Percentiles rank a stretch among this genome's conserved stretches.
phyloP scores from a whole-genome alignment of 2,113 vertebrate species.

The Sapajus apella region DNA sequence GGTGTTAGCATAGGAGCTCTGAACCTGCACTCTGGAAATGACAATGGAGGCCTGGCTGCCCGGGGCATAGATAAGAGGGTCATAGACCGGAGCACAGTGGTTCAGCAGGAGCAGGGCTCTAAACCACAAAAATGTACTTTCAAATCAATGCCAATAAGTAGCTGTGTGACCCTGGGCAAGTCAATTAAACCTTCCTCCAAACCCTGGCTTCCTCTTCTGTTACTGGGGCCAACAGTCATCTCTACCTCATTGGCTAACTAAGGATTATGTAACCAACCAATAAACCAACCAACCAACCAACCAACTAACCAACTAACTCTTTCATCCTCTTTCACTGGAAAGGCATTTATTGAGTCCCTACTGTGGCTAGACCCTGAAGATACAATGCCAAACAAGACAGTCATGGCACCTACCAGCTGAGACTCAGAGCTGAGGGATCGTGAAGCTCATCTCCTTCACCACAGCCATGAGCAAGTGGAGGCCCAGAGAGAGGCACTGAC shows the following conservation, averaged over 20 bases:
- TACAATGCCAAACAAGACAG: not conserved
- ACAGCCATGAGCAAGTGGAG: not conserved
- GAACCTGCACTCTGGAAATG: not conserved
- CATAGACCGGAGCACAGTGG: no score
- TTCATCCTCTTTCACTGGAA: not conserved
- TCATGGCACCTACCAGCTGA: not conserved
- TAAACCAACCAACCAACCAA: not conserved
- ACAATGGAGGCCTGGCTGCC: not conserved
- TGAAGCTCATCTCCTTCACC: not conserved
- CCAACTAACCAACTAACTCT: not conserved
- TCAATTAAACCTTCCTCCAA: not conserved
- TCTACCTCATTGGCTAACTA: not conserved
- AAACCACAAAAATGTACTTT: not conserved
- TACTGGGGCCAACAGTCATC: rapidly evolving
- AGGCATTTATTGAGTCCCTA: not conserved
- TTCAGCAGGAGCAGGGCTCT: not conserved
- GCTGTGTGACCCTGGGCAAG: not conserved
- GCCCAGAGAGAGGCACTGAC: not conserved
- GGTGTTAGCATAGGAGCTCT: not conserved
- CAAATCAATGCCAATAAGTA: not conserved
- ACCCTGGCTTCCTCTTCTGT: not conserved
- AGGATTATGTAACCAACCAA: not conserved
- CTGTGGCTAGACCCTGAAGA: not conserved
- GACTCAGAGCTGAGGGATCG: not conserved
- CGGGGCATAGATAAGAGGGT: not conserved